A percentile compares a stretch with the other conserved stretches of the same genome.
Conservation (phyloP, 2,888 invertebrate species). For the Scotopteryx bipunctaria region DNA sequence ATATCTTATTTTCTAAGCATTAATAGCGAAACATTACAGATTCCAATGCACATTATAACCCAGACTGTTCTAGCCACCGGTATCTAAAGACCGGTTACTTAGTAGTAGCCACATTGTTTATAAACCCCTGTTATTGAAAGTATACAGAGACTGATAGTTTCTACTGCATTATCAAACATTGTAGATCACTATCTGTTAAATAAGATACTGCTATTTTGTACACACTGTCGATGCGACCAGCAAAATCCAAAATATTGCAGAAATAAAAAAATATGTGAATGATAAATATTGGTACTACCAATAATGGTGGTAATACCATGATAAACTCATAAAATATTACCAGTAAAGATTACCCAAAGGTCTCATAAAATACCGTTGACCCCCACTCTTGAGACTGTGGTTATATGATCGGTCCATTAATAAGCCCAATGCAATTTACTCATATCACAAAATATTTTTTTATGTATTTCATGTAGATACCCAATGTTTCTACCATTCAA, state of each 20-base stretch:
- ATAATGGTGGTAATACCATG: conserved; percentile 14
- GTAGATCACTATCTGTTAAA: conserved; percentile 33
- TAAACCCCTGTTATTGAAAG: conserved; percentile 31
- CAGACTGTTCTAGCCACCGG: conserved; percentile 21
- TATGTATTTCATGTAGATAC: too few species aligned
- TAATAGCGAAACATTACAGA: too few species aligned
- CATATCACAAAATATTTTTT: too few species aligned
- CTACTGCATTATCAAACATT: conserved; percentile 34
- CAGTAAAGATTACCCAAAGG: conserved; percentile 21
- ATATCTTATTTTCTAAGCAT: too few species aligned
- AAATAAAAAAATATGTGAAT: conserved; percentile 4
- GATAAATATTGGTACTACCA: too few species aligned
- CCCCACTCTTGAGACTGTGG: conserved; percentile 2
- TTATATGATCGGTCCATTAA: conserved; percentile 13
- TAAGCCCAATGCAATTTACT: too few species aligned
- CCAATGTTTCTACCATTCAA: too few species aligned
- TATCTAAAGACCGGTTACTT: conserved; percentile 20
- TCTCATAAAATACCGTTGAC: conserved; percentile 21
- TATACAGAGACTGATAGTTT: conserved; percentile 33
- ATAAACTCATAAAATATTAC: conserved; percentile 23
- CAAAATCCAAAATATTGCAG: neutral
- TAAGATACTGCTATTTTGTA: conserved; percentile 28
- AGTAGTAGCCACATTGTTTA: conserved; percentile 33
- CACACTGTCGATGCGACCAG: conserved; percentile 23
- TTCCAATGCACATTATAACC: conserved; percentile 2